A percentile compares a stretch with the other conserved stretches of the same genome.
Evolutionary conservation across 2,797 vertebrate genomes (phyloP).

Genomic region (Myiotriccus ornatus): DNA sequence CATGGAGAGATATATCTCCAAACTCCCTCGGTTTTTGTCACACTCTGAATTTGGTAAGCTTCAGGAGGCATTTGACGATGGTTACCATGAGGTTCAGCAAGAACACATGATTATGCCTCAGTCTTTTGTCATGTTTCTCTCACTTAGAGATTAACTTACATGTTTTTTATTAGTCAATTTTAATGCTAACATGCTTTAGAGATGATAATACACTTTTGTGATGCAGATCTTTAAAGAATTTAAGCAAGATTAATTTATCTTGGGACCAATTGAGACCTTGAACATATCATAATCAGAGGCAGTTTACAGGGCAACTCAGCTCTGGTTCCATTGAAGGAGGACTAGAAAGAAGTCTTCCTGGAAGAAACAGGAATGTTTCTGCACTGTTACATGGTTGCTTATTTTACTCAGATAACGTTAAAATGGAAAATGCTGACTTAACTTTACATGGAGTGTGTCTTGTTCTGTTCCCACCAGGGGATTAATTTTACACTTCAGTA

Average conservation of each 20-base stretch:
- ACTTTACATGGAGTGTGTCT: not conserved
- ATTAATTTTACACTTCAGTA: not conserved
- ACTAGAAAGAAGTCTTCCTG: no score
- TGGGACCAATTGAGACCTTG: not conserved
- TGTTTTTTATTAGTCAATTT: not conserved
- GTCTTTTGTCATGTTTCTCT: not conserved
- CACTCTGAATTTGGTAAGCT: not conserved
- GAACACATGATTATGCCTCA: not conserved
- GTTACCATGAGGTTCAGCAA: not conserved
- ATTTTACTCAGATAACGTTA: not conserved
- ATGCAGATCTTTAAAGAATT: not conserved
- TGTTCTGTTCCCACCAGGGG: not conserved
- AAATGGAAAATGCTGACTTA: not conserved
- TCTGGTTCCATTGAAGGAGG: not conserved
- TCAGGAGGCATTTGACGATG: not conserved
- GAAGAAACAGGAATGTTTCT: not conserved
- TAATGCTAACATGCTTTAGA: not conserved
- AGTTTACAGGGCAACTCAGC: not conserved
- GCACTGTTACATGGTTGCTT: not conserved
- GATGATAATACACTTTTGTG: not conserved
- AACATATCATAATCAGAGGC: not conserved
- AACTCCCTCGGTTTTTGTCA: not conserved
- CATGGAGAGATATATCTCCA: not conserved
- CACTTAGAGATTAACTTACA: not conserved
- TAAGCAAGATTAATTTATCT: not conserved